Evolutionary conservation across 2,888 invertebrate species (phyloP).

Genomic region (Phytoseiulus persimilis): DNA sequence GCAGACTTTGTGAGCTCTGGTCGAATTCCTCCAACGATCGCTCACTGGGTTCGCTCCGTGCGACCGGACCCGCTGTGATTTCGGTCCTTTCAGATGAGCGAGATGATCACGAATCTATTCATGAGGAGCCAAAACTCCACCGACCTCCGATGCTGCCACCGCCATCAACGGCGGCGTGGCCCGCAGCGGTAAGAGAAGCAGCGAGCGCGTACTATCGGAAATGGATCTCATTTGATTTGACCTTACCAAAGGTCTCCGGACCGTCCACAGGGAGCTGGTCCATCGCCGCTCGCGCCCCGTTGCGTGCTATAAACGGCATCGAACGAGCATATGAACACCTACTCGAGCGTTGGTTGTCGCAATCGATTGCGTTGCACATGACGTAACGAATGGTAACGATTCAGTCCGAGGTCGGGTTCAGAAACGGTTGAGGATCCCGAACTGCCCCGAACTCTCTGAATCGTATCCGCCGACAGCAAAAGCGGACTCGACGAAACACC

Average conservation of each 20-base stretch:
- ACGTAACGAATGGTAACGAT: no score
- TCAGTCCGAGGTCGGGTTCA: no score
- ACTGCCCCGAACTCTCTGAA: no score
- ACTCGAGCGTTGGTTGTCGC: no score
- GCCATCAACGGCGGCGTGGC: background rate
- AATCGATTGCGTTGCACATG: no score
- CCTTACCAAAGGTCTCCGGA: background rate
- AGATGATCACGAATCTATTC: background rate
- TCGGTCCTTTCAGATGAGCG: background rate
- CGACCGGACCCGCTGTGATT: no score
- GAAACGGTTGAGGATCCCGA: no score
- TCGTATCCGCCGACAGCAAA: no score
- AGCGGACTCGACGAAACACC: no score
- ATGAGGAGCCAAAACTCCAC: background rate
- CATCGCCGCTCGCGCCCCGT: background rate
- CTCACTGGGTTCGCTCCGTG: background rate
- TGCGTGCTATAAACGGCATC: background rate
- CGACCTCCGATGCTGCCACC: background rate
- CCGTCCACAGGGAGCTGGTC: background rate
- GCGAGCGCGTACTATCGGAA: background rate
- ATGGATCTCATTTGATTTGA: background rate
- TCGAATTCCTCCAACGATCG: background rate
- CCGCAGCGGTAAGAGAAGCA: background rate
- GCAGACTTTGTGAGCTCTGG: background rate
- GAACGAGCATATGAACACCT: no score